Evolutionary conservation across 1,140 invertebrate genomes (phyloP).

Genomic region (Pseudomyrmex gracilis): DNA sequence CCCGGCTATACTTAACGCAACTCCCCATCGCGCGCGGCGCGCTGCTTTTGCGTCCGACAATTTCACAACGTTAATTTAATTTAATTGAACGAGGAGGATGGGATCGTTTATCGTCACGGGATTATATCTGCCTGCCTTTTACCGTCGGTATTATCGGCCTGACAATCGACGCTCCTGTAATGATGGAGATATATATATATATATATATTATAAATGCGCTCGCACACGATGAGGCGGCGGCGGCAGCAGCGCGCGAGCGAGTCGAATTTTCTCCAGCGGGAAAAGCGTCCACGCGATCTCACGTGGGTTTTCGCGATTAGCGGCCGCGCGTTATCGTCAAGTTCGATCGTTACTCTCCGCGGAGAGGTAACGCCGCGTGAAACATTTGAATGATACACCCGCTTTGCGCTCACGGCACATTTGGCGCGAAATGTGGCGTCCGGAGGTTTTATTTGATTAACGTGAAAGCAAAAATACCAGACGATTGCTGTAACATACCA

Average conservation of each 20-base stretch:
- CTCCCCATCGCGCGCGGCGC: not conserved
- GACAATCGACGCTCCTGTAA: conserved; percentile 31
- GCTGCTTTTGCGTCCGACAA: conserved; percentile 45
- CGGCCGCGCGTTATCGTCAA: not conserved
- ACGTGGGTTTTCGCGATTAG: not conserved
- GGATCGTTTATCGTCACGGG: not conserved
- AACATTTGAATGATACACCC: not conserved
- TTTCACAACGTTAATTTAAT: conserved; percentile 58
- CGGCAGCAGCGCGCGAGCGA: not conserved
- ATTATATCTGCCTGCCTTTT: conserved; percentile 30
- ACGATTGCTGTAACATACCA: not conserved
- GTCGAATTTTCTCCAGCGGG: conserved; percentile 1
- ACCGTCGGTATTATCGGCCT: conserved; percentile 41
- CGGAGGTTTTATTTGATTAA: conserved; percentile 15
- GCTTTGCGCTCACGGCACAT: conserved; percentile 12
- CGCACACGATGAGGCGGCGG: too few species aligned
- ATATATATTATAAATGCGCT: not conserved
- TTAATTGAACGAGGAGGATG: conserved; percentile 37
- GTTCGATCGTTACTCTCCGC: conserved; percentile 14
- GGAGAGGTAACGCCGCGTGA: not conserved
- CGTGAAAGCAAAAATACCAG: not conserved
- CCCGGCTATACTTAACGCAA: conserved; percentile 44
- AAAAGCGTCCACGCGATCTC: conserved; percentile 15
- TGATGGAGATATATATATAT: not conserved
- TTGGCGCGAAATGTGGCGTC: conserved; percentile 5